Evolutionary conservation across 2,888 invertebrate species (phyloP).

Genomic region (Zonitis immaculata): DNA sequence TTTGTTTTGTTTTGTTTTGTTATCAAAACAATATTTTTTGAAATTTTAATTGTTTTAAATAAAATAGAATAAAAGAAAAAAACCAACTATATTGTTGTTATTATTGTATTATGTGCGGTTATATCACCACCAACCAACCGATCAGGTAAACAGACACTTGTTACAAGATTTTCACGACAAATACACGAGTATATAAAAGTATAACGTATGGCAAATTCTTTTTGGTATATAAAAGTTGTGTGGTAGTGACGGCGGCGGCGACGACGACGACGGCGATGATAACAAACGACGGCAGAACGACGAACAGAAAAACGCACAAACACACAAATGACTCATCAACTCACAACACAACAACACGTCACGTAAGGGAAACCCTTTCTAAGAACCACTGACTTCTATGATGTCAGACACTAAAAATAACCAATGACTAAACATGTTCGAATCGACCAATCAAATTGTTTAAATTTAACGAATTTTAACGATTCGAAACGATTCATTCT

Average conservation of each 20-base stretch:
- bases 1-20: slow-evolving; percentile 19
- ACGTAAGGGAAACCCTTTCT: slow-evolving; percentile 49
- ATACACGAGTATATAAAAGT: neutral
- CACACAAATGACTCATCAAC: slow-evolving; percentile 42
- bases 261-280: slow-evolving; percentile 12
- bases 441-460: neutral
- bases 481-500: neutral
- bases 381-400: slow-evolving; percentile 45
- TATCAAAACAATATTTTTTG: neutral
- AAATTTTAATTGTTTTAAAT: too few relatives aligned
- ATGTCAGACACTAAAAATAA: slow-evolving; percentile 49
- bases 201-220: neutral
- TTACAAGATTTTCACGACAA: slow-evolving; percentile 8
- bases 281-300: slow-evolving; percentile 25
- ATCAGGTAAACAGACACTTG: slow-evolving; percentile 27
- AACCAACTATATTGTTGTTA: slow-evolving; percentile 25
- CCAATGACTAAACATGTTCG: slow-evolving; percentile 28
- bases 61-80: too few relatives aligned
- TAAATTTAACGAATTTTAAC: neutral
- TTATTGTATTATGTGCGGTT: slow-evolving; percentile 2
- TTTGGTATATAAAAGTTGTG: neutral
- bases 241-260: neutral
- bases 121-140: slow-evolving; percentile 6
- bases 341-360: slow-evolving; percentile 11
- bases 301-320: slow-evolving; percentile 5